Evolutionary conservation across 2,113 vertebrate genomes (phyloP).

Genomic region (Candoia aspera): DNA sequence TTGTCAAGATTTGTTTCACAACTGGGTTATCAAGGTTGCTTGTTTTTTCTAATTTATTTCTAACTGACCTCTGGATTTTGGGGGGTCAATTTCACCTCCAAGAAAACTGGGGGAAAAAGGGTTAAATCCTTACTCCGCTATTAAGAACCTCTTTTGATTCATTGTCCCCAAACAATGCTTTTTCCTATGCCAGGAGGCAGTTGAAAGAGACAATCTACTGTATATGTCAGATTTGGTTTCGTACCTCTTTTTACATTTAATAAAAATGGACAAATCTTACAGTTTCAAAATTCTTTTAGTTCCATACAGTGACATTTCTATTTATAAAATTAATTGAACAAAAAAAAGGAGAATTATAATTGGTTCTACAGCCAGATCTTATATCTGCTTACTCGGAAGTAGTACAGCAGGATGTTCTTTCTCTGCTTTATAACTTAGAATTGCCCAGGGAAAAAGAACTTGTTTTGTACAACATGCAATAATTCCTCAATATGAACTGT

Average conservation of each 20-base stretch:
- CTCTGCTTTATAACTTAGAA: not conserved
- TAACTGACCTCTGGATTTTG: not conserved
- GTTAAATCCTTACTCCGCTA: not conserved
- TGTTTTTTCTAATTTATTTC: not conserved
- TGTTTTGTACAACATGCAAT: not conserved
- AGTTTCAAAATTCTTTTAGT: not conserved
- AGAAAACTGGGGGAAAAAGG: not conserved
- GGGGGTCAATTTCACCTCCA: not conserved
- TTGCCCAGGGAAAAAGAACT: not conserved
- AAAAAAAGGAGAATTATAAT: not conserved
- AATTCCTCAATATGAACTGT: not conserved
- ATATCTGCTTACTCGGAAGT: not conserved
- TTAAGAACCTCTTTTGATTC: not conserved
- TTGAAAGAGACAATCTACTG: not conserved
- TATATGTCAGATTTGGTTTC: not conserved
- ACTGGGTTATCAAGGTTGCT: not conserved
- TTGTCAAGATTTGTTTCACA: too few relatives aligned
- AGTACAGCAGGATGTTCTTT: not conserved
- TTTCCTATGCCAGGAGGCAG: not conserved
- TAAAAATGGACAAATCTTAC: not conserved
- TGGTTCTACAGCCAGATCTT: not conserved
- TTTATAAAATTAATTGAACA: slow-evolving; percentile 2
- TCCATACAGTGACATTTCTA: not conserved
- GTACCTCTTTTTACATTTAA: not conserved
- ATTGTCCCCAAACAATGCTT: not conserved